phyloP scores from a whole-genome alignment of 2,888 invertebrate genomes.

The Anarsia innoxiella region DNA sequence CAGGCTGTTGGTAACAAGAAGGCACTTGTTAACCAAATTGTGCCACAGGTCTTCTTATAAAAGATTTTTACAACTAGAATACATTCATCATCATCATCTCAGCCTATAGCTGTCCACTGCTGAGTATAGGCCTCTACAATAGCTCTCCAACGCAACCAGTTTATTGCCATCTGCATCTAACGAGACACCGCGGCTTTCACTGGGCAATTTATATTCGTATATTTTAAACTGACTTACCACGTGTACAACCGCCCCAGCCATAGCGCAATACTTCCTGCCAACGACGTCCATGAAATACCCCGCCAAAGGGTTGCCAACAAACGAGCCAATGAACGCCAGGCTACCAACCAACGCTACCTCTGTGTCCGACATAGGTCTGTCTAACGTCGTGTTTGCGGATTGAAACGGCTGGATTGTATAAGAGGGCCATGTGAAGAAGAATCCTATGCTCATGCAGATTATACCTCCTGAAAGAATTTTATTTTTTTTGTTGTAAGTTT shows the following conservation, averaged over 20 bases:
- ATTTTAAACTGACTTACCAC: slow-evolving; percentile 3
- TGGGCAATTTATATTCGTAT: not conserved
- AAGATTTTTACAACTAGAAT: too few species aligned
- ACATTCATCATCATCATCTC: too few species aligned
- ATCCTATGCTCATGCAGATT: slow-evolving; percentile 6
- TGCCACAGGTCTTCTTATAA: too few species aligned
- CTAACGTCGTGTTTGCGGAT: slow-evolving; percentile 26
- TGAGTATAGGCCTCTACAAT: too few species aligned
- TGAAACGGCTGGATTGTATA: not conserved
- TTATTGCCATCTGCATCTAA: too few species aligned
- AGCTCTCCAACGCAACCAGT: too few species aligned
- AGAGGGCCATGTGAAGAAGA: slow-evolving; percentile 5
- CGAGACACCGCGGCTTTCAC: too few species aligned
- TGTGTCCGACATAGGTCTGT: slow-evolving; percentile 27
- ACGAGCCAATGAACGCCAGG: slow-evolving; percentile 21
- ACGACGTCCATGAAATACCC: slow-evolving; percentile 17
- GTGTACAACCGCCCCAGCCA: slow-evolving; percentile 19
- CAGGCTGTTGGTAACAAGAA: too few species aligned
- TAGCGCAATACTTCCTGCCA: slow-evolving; percentile 26
- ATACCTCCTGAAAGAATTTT: too few species aligned
- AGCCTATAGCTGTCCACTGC: too few species aligned
- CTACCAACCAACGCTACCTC: slow-evolving; percentile 31
- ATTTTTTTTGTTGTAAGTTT: too few species aligned
- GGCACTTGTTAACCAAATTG: too few species aligned
- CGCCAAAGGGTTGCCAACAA: slow-evolving; percentile 18